phyloP scores from a whole-genome alignment of 2,113 vertebrate species.

The Colossoma macropomum region DNA sequence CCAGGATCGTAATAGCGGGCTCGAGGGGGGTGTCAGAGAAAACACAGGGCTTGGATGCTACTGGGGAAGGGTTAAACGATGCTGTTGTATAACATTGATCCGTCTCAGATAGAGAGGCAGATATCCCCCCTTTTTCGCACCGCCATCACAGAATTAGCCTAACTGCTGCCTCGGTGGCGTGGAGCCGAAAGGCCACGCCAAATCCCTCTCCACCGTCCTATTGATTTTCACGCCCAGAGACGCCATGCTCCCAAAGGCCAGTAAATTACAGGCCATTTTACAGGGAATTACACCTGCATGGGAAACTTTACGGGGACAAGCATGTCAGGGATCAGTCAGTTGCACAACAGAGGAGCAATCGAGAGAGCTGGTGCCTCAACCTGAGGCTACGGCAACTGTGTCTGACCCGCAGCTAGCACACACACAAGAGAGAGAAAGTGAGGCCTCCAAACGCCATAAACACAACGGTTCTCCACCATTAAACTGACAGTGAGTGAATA shows the following conservation, averaged over 20 bases:
- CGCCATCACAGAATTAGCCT: constrained; percentile 80
- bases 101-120: constrained; percentile 71
- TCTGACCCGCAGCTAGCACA: constrained; percentile 19
- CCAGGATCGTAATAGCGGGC: background rate
- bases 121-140: constrained; percentile 69
- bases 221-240: constrained; percentile 78
- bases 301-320: constrained; percentile 91
- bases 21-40: background rate
- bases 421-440: constrained; percentile 45
- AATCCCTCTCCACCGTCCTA: constrained; percentile 67
- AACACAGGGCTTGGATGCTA: constrained; percentile 50
- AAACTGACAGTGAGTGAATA: constrained; percentile 10
- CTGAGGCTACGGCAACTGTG: constrained; percentile 4
- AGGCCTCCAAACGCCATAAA: background rate
- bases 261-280: constrained; percentile 93
- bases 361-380: background rate
- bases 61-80: constrained; percentile 72
- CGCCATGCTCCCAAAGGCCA: constrained; percentile 83
- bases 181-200: constrained; percentile 64
- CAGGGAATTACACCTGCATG: constrained; percentile 93
- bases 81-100: constrained; percentile 79
- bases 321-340: constrained; percentile 70
- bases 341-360: background rate
- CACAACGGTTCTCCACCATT: background rate
- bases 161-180: constrained; percentile 68